These are phyloP conservation scores for Dicaeum eximium DNA, from an alignment of 2,113 vertebrate species.

Conservation along the genomic window DNA sequence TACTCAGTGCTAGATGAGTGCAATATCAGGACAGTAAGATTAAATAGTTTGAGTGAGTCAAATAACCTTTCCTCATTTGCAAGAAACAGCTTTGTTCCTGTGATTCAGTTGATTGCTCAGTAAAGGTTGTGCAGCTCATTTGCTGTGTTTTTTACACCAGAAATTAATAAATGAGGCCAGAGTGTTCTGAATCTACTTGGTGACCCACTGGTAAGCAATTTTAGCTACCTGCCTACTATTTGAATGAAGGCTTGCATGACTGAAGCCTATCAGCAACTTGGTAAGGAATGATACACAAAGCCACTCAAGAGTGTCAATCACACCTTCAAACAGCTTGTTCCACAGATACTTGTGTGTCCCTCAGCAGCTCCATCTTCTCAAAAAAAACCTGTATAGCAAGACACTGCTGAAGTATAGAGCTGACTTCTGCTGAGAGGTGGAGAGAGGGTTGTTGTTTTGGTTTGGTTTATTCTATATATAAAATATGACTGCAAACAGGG, in stretches of 20 bases:
- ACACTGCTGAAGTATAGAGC: neutral
- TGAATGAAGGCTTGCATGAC: neutral
- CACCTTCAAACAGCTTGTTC: neutral
- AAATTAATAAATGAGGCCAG: slow-evolving; percentile 21
- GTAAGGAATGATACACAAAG: neutral
- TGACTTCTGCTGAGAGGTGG: neutral
- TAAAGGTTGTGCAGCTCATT: slow-evolving; percentile 16
- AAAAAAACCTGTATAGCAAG: neutral
- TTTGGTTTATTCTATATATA: neutral
- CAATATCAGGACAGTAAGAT: neutral
- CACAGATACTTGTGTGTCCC: neutral
- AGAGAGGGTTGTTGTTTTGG: neutral
- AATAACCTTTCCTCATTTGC: slow-evolving; percentile 32
- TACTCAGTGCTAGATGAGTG: neutral
- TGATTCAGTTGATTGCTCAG: slow-evolving; percentile 26
- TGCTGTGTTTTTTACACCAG: neutral
- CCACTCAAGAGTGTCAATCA: neutral
- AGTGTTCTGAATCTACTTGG: neutral
- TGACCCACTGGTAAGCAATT: neutral
- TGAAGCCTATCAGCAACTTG: neutral
- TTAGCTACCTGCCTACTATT: neutral
- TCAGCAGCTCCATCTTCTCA: neutral
- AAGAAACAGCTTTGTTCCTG: slow-evolving; percentile 23
- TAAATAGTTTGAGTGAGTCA: slow-evolving; percentile 35
- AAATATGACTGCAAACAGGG: neutral